Evolutionary conservation across 2,888 invertebrate species (phyloP).

Genomic region (Hipparchia semele): DNA sequence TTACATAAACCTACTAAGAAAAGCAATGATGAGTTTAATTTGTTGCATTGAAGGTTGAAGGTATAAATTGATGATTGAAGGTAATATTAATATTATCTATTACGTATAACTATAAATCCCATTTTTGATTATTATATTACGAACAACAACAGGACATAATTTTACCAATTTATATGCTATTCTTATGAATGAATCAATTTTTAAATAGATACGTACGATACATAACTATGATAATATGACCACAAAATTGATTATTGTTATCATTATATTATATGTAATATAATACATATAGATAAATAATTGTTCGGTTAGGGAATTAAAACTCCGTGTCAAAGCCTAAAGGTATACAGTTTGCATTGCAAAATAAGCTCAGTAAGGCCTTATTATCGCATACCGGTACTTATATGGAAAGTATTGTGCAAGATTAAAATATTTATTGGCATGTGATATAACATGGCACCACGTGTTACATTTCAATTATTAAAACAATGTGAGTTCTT

Average conservation of each 20-base stretch:
- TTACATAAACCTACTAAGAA: background rate
- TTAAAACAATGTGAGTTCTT: background rate
- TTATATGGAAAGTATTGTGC: slow-evolving; percentile 29
- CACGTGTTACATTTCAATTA: background rate
- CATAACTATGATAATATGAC: no score
- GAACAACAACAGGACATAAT: no score
- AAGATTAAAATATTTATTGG: slow-evolving; percentile 22
- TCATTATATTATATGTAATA: no score
- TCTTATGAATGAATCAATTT: no score
- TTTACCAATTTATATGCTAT: no score
- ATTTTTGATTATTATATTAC: no score
- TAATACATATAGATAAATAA: background rate
- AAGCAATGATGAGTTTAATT: background rate
- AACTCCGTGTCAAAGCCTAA: slow-evolving; percentile 1
- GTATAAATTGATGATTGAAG: no score
- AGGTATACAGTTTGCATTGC: slow-evolving; percentile 18
- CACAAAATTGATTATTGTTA: no score
- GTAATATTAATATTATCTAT: no score
- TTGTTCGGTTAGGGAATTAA: slow-evolving; percentile 13
- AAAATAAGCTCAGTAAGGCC: slow-evolving; percentile 14
- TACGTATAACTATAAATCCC: no score
- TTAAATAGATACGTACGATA: no score
- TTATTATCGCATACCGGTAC: slow-evolving; percentile 10
- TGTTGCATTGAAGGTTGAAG: no score
- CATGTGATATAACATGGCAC: background rate